A percentile compares a stretch with the other conserved stretches of the same genome.
Conservation (phyloP, 30 jellyfish, hydroid and myxozoan species). For the Hydractinia symbiolongicarpus region DNA sequence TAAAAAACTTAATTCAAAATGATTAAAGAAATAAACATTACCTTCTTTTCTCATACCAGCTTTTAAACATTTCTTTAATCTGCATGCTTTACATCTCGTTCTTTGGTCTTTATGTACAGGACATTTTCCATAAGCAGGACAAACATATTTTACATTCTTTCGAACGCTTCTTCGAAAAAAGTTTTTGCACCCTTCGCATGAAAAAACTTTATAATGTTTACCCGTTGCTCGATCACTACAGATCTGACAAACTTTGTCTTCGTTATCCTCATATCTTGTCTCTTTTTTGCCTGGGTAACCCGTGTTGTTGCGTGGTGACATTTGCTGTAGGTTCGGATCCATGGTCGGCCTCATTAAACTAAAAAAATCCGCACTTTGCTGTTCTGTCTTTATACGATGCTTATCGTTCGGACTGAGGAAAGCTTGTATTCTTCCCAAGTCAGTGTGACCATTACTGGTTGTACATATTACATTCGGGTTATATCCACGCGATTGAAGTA, state of each 20-base stretch:
- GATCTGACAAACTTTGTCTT: constrained; percentile 50
- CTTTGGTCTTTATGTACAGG: constrained; percentile 91
- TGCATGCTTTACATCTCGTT: constrained; percentile 91
- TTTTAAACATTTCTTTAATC: constrained; percentile 76
- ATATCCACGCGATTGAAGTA: too few relatives aligned
- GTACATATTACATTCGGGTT: too few relatives aligned
- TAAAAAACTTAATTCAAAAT: background rate
- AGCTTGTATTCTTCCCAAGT: too few relatives aligned
- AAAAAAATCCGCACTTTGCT: background rate
- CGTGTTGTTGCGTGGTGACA: background rate
- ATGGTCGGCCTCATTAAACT: constrained; percentile 7
- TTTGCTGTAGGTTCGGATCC: constrained; percentile 2
- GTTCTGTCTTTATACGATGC: too few relatives aligned
- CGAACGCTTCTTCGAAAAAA: constrained; percentile 96
- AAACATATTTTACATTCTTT: constrained; percentile 61
- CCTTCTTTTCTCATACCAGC: constrained; percentile 97
- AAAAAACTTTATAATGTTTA: constrained; percentile 78
- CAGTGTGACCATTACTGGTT: too few relatives aligned
- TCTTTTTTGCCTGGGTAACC: background rate
- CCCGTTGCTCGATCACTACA: constrained; percentile 96
- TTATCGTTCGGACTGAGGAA: too few relatives aligned
- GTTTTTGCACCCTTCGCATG: constrained; percentile 97
- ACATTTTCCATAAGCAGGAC: constrained; percentile 96
- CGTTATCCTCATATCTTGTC: constrained; percentile 7
- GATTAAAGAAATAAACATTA: background rate